Base-by-base conservation (phyloP, 2,888 invertebrate species). In the Argyresthia goedartella region DNA sequence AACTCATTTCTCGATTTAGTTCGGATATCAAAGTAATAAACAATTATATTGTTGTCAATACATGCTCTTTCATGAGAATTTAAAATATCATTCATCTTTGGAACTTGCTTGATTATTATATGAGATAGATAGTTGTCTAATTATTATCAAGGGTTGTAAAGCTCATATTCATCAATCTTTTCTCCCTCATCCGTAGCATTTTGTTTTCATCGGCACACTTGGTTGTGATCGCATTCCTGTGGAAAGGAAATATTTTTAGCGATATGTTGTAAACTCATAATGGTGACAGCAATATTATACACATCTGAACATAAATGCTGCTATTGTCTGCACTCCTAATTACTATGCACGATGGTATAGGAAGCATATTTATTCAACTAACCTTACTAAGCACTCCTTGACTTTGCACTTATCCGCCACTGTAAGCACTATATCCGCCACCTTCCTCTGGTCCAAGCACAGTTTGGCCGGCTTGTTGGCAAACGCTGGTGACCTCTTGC, bases 151-250 rank as follows among this genome's bases (percentile, higher is more conserved):
- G 39, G 25, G 6, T 25, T 25, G 25, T 25, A 25, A 25, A 25
- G 45, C 15, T 44, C 15, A 9, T 14, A 44, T 14, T 41, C 41
- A 25, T 25, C 25, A 25, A 25, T 16, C 62, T 61, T 33, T 58
- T 59, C 54, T 67, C 57, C 25, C 67, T 57, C 49, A 71, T 71
- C 7, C 69, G 73, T 52, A 64, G 64, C 77, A 81, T 78, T 65
- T 86, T 86, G 54, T 77, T 80, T 61, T 86, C 87, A 56, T 87
- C 84, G 0, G 81, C 77, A 57, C 82, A 86, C 60, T 84, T 87
- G 0, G 79, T 78, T 14, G 82, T 84, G 6, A 87, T 85, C 1
- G 76, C 72, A 43, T 67, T 71, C 39, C 84, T 71, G 53, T 25
- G 52, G 55, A 46, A 33, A 14, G 8, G 13, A 43, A 14, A 43